phyloP scores from a whole-genome alignment of 2,113 vertebrate genomes.

The Elachura formosa region DNA sequence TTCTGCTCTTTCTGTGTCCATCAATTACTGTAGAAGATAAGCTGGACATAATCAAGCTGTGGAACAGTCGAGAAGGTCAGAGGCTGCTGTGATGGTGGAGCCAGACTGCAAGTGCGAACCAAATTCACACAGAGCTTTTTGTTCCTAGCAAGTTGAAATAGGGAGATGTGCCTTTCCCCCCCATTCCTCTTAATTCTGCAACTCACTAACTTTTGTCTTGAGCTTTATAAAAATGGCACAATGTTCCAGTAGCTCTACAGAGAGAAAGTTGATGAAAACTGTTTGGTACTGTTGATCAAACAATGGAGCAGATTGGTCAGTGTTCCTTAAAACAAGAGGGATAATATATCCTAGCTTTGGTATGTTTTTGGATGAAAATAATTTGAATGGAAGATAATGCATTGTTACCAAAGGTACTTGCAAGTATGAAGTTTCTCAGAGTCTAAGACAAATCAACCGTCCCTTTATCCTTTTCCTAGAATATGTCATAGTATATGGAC shows the following conservation, averaged over 20 bases:
- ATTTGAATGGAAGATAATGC: neutral
- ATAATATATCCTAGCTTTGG: neutral
- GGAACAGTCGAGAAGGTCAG: neutral
- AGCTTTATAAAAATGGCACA: neutral
- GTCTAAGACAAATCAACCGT: neutral
- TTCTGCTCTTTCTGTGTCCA: neutral
- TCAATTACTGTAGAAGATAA: neutral
- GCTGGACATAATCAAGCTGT: neutral
- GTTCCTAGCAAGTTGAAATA: neutral
- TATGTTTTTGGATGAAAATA: neutral
- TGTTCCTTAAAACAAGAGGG: neutral
- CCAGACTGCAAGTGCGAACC: neutral
- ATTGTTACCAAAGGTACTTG: neutral
- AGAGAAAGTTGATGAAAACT: neutral
- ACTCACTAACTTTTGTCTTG: neutral
- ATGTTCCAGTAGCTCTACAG: neutral
- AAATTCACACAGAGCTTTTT: neutral
- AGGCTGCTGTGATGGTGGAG: neutral
- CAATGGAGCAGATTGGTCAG: neutral
- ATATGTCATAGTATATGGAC: neutral
- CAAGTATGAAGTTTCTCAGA: neutral
- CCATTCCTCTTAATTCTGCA: neutral
- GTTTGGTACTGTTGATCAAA: neutral
- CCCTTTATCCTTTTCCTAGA: neutral
- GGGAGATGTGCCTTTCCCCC: neutral